phyloP scores from a whole-genome alignment of 2,888 invertebrate species.

The Mythimna lalbum region DNA sequence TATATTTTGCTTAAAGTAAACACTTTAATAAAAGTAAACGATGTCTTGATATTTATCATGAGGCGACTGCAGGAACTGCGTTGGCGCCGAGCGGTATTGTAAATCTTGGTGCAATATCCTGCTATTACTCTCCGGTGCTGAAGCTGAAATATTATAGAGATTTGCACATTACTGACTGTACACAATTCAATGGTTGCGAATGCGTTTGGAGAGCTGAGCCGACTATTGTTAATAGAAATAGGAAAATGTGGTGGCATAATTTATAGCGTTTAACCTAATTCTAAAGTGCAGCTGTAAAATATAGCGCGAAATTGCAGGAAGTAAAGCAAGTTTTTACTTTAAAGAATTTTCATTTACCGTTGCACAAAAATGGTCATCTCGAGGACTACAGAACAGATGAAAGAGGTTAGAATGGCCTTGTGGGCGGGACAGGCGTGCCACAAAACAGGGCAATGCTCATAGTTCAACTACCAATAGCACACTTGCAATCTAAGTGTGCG shows the following conservation, averaged over 20 bases:
- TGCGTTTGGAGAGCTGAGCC: constrained; percentile 41
- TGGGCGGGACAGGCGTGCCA: no score
- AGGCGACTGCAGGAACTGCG: constrained; percentile 43
- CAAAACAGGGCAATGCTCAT: no score
- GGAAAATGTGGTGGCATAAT: constrained; percentile 33
- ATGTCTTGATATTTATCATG: constrained; percentile 50
- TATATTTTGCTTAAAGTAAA: constrained; percentile 37
- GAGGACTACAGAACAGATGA: no score
- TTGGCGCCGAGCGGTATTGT: constrained; percentile 53
- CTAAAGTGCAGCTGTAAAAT: constrained; percentile 28
- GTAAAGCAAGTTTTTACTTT: background rate
- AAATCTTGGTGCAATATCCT: constrained; percentile 64
- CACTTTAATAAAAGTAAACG: constrained; percentile 52
- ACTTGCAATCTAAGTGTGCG: no score
- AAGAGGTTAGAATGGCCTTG: no score
- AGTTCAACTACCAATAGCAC: no score
- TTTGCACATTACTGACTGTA: constrained; percentile 51
- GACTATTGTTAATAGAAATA: constrained; percentile 43
- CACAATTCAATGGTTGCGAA: constrained; percentile 47
- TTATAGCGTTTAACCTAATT: constrained; percentile 28
- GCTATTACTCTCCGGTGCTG: constrained; percentile 59
- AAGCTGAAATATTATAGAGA: constrained; percentile 62
- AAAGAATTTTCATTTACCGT: background rate
- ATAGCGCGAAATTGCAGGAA: background rate
- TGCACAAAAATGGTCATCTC: background rate